A percentile compares a stretch with the other conserved stretches of the same genome.
phyloP scores from a whole-genome alignment of 2,113 vertebrate species.

The Plecturocebus donacophilus region DNA sequence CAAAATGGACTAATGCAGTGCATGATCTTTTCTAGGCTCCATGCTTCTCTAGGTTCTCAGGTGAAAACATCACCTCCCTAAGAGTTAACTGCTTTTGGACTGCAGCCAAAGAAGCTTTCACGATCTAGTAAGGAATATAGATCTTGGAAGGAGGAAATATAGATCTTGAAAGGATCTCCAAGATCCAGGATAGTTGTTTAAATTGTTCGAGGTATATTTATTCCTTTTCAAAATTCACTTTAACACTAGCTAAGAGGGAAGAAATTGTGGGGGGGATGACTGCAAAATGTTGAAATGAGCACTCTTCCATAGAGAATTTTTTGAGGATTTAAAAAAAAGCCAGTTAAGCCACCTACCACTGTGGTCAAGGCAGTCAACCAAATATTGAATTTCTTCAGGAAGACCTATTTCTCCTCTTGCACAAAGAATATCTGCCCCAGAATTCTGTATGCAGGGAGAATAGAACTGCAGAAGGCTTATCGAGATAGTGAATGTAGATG shows the following conservation, averaged over 20 bases:
- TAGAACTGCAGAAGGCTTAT: background rate
- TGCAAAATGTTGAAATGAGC: background rate
- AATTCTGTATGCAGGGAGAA: background rate
- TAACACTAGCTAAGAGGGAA: background rate
- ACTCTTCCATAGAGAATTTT: background rate
- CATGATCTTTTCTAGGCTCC: background rate
- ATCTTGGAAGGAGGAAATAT: too few relatives aligned
- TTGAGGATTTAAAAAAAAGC: background rate
- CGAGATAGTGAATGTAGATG: slow-evolving; percentile 21
- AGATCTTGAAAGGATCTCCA: background rate
- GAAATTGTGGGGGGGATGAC: background rate
- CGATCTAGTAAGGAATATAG: background rate
- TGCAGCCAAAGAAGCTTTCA: background rate
- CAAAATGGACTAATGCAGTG: too few relatives aligned
- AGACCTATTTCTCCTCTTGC: background rate
- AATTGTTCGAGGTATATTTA: background rate
- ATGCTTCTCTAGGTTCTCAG: background rate
- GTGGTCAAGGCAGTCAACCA: slow-evolving; percentile 29
- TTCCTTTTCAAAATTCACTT: slow-evolving; percentile 44
- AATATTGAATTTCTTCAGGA: background rate
- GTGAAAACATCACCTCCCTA: background rate
- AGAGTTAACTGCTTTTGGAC: background rate
- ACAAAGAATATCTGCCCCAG: background rate
- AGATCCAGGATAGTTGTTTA: background rate
- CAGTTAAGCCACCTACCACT: background rate